Percentiles rank a stretch among this genome's conserved stretches.
These are phyloP conservation scores for Calliphora vomitoria DNA, from an alignment of 2,888 invertebrate genomes.

Conservation along the genomic window DNA sequence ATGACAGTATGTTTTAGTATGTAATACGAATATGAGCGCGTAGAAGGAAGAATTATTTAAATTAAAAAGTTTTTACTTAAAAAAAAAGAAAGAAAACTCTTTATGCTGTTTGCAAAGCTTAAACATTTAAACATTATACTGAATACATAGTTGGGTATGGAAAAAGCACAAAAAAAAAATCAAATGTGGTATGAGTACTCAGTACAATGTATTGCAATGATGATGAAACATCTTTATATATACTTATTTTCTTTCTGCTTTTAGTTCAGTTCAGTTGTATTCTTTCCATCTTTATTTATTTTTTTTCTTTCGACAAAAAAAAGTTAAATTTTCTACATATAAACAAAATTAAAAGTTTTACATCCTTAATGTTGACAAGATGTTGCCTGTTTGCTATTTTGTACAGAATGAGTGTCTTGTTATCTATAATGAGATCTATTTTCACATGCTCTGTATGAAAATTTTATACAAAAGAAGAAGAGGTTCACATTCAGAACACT, in stretches of 20 bases:
- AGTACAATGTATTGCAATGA: slow-evolving; percentile 12
- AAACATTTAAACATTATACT: slow-evolving; percentile 42
- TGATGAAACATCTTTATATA: slow-evolving; percentile 33
- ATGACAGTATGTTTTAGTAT: not conserved
- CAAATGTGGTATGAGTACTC: not conserved
- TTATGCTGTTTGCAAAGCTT: slow-evolving; percentile 43
- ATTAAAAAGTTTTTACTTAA: slow-evolving; percentile 55
- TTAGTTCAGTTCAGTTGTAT: slow-evolving; percentile 20
- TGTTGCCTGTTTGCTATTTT: slow-evolving; percentile 69
- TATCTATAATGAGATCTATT: slow-evolving; percentile 78
- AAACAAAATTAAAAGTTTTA: slow-evolving; percentile 77
- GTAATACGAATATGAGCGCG: not conserved
- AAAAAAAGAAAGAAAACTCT: slow-evolving; percentile 11
- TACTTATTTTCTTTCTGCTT: slow-evolving; percentile 28
- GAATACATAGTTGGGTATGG: not conserved
- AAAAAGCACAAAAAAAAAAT: not conserved
- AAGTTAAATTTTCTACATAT: slow-evolving; percentile 62
- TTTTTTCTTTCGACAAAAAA: slow-evolving; percentile 15
- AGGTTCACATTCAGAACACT: slow-evolving; percentile 68
- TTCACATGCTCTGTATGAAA: slow-evolving; percentile 68
- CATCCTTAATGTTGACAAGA: slow-evolving; percentile 76
- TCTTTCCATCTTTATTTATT: not conserved
- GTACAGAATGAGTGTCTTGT: slow-evolving; percentile 75
- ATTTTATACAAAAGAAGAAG: slow-evolving; percentile 56
- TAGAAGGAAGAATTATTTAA: slow-evolving; percentile 32